Base-by-base conservation (phyloP, 1,140 invertebrate species). In the Hycleus cichorii region DNA sequence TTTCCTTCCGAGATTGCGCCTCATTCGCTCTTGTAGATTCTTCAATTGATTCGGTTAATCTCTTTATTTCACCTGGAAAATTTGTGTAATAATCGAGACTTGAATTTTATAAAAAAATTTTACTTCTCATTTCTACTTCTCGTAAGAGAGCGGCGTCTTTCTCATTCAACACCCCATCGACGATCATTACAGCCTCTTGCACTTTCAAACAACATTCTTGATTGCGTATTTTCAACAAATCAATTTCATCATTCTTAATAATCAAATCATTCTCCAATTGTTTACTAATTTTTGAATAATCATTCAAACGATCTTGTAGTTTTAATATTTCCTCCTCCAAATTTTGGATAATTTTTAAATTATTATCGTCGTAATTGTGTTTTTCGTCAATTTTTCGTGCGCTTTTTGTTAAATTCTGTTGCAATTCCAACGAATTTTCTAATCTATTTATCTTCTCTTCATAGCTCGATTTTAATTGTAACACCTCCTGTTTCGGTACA, bases 61-160 rank as follows among this genome's bases (percentile, higher is more conserved):
- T 59, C 3, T 4, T 11, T 11, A 63, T 48, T 64, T 69, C 65
- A 42, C 66, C 67, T 66, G 26, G 39, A 60, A 43, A 3, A 32
- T 5, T 10, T 10, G 40, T 5, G 8, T 25, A 18, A 9, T 24
- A 45, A 11, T n/a, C 18, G 12, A 24, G 10, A 24, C 4, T 11
- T 11, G 38, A 58, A 2, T 27, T 8, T 24, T 44, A 54, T 25
- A 43, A 43, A 8, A 39, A 18, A 26, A 27, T 52, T 42, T n/a
- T 42, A 69, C 68, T 64, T 60, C 63, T 63, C 5, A 65, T 46
- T 63, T 66, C 47, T 4, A 47, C 53, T 64, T 74, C 71, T 43
- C 71, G 58, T 18, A 66, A 51, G 39, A 72, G 45, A 40, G 69
- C 67, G 10, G 67, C 68, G 61, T 72, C 69, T 64, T 71, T 72